phyloP scores from a whole-genome alignment of 2,888 invertebrate species.

The Catocala sponsa region DNA sequence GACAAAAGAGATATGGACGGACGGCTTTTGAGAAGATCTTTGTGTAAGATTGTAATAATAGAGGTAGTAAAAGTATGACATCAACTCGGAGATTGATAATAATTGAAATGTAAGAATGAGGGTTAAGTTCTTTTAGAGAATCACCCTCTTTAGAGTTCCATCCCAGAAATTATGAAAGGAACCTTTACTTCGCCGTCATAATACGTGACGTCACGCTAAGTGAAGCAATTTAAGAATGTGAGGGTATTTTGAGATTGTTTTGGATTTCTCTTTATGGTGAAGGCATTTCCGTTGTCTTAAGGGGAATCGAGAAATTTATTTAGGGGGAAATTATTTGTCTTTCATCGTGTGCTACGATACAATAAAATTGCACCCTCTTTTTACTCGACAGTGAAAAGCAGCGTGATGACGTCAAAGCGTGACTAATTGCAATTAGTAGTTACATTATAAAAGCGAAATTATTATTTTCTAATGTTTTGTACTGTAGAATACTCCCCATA shows the following conservation, averaged over 20 bases:
- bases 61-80: no score
- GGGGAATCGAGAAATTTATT: conserved; percentile 6
- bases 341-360: conserved; percentile 10
- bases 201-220: conserved; percentile 43
- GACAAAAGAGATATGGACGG: no score
- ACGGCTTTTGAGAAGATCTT: no score
- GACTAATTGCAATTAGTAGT: conserved; percentile 11
- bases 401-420: conserved; percentile 11
- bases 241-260: conserved; percentile 24
- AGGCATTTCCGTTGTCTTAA: conserved; percentile 4
- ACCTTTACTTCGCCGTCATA: conserved; percentile 10
- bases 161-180: not conserved
- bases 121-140: no score
- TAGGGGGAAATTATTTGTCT: conserved; percentile 3
- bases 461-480: no score
- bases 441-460: not conserved
- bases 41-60: no score
- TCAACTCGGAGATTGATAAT: no score
- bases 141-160: not conserved
- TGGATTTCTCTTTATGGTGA: not conserved
- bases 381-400: conserved; percentile 6
- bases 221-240: conserved; percentile 33
- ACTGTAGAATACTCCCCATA: no score
- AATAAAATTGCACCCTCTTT: conserved; percentile 11
- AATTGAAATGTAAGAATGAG: no score